A percentile compares a stretch with the other conserved stretches of the same genome.
These are phyloP conservation scores for Himalopsyche tibetana DNA, from an alignment of 2,888 invertebrate genomes.

Conservation along the genomic window DNA sequence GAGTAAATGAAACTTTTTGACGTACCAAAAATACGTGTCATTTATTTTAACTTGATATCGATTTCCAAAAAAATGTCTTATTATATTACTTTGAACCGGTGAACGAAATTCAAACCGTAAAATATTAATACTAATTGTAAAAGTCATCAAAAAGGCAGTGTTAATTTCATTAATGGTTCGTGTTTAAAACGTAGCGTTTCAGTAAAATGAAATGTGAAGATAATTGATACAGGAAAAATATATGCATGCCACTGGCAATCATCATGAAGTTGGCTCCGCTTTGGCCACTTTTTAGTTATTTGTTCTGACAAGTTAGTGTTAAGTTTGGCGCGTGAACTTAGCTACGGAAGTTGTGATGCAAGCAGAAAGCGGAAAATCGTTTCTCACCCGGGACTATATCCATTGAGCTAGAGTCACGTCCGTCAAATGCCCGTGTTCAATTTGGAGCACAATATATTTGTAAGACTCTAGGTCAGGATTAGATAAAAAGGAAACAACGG, in stretches of 20 bases:
- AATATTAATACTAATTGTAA: too few relatives aligned
- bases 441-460: not conserved
- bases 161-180: too few relatives aligned
- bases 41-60: too few relatives aligned
- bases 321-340: not conserved
- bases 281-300: conserved; percentile 38
- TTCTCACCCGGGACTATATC: not conserved
- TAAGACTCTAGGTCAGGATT: not conserved
- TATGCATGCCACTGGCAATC: conserved; percentile 21
- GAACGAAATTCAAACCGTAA: too few relatives aligned
- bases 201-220: too few relatives aligned
- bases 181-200: too few relatives aligned
- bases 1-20: too few relatives aligned
- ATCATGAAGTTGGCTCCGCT: conserved; percentile 49
- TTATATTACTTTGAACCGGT: too few relatives aligned
- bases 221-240: not conserved
- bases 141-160: too few relatives aligned
- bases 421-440: conserved; percentile 4
- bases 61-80: too few relatives aligned
- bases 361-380: conserved; percentile 6
- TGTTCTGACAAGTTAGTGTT: conserved; percentile 55
- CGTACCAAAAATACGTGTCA: too few relatives aligned
- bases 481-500: too few relatives aligned
- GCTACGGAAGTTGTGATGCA: not conserved
- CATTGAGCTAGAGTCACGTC: conserved; percentile 15